These are phyloP conservation scores for Pomatostomus ruficeps DNA, from an alignment of 2,113 vertebrate genomes.

Conservation along the genomic window DNA sequence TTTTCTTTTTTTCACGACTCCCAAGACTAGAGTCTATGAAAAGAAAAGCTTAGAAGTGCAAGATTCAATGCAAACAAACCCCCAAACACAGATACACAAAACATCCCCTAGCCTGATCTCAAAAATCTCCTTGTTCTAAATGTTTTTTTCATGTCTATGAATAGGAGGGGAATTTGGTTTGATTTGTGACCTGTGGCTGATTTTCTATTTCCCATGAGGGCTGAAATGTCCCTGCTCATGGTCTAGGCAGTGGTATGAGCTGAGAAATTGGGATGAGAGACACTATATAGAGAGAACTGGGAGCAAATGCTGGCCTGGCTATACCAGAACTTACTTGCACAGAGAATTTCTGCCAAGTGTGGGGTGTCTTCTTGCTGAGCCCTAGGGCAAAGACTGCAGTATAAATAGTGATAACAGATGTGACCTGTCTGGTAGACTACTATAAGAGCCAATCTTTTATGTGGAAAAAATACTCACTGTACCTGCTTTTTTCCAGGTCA, in stretches of 20 bases:
- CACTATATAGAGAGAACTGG: background rate
- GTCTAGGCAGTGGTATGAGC: background rate
- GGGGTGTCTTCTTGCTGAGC: fast-evolving
- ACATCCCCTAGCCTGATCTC: fast-evolving
- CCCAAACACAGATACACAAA: background rate
- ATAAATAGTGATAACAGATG: background rate
- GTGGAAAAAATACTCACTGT: background rate
- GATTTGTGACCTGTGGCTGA: background rate
- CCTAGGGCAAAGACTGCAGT: background rate
- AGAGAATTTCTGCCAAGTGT: background rate
- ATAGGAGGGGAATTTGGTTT: background rate
- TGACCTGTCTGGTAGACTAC: background rate
- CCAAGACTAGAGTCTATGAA: background rate
- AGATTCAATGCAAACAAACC: fast-evolving
- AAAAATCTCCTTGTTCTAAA: fast-evolving
- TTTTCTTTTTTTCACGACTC: background rate
- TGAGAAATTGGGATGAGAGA: background rate
- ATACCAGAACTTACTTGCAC: background rate
- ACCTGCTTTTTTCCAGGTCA: background rate
- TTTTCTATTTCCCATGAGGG: background rate
- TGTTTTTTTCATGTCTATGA: background rate
- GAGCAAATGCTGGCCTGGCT: background rate
- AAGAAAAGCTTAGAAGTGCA: background rate
- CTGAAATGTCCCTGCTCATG: background rate
- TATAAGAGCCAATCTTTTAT: background rate